Evolutionary conservation across 2,797 vertebrate species (phyloP).

Genomic region (Gadopsis bispinosus): DNA sequence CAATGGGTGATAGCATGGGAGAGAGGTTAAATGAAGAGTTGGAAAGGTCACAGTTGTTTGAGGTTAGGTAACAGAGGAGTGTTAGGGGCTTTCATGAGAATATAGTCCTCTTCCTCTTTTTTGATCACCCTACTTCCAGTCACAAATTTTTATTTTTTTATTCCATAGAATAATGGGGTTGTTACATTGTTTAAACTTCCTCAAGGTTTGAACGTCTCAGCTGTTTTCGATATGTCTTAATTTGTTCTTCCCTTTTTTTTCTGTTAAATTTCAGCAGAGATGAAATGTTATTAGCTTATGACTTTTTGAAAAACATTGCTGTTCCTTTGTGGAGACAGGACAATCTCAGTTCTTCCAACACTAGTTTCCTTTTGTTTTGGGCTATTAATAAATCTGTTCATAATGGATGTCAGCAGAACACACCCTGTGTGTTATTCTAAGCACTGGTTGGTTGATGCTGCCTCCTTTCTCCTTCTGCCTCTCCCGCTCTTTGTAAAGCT

Average conservation of each 20-base stretch:
- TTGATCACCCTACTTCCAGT: background rate
- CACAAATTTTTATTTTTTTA: constrained; percentile 17
- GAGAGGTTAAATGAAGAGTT: constrained; percentile 30
- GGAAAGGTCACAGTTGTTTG: constrained; percentile 38
- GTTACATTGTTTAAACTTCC: constrained; percentile 28
- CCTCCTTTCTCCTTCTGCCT: constrained; percentile 37
- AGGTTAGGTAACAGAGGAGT: constrained; percentile 25
- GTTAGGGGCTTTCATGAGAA: constrained; percentile 23
- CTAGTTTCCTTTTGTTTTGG: constrained; percentile 64
- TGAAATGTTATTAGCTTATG: constrained; percentile 46
- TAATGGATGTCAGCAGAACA: constrained; percentile 59
- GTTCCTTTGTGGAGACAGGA: constrained; percentile 44
- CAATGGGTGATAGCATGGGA: constrained; percentile 16
- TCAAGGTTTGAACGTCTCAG: background rate
- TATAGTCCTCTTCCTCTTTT: constrained; percentile 16
- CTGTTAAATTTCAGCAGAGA: constrained; percentile 17
- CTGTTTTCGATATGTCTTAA: constrained; percentile 36
- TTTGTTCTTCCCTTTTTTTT: constrained; percentile 5
- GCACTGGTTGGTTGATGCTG: constrained; percentile 33
- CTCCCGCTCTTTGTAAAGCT: constrained; percentile 20
- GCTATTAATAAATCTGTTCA: constrained; percentile 68
- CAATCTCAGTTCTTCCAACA: constrained; percentile 56
- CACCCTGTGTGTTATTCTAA: constrained; percentile 62
- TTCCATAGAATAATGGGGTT: background rate
- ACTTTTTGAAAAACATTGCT: constrained; percentile 62